These are phyloP conservation scores for Argyresthia goedartella DNA, from an alignment of 2,888 invertebrate species.

Conservation along the genomic window DNA sequence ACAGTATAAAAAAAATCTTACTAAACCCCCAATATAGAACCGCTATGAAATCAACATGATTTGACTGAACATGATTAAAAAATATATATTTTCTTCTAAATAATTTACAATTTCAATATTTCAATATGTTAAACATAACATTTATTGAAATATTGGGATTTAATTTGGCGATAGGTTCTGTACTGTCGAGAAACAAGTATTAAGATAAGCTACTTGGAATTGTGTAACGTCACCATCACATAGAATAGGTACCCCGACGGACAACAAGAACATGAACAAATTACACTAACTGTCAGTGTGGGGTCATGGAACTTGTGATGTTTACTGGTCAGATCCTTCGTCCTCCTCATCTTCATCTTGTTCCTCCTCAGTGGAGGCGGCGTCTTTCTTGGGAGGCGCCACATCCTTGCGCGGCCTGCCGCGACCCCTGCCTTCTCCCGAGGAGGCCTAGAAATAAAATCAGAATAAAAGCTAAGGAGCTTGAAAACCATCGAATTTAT, in stretches of 20 bases:
- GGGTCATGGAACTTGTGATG: neutral
- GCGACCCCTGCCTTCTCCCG: conserved; percentile 55
- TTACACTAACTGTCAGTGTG: conserved; percentile 55
- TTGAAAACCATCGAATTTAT: too few species aligned
- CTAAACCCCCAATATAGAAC: neutral
- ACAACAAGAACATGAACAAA: conserved; percentile 53
- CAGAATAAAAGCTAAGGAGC: too few species aligned
- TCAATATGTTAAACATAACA: neutral
- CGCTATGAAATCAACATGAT: too few species aligned
- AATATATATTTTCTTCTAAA: neutral
- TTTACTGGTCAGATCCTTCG: conserved; percentile 66
- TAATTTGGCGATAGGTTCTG: conserved; percentile 20
- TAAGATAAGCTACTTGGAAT: conserved; percentile 10
- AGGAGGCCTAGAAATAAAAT: conserved; percentile 8
- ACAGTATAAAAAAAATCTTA: neutral
- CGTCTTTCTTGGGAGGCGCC: conserved; percentile 61
- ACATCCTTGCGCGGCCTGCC: conserved; percentile 63
- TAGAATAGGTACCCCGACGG: conserved; percentile 19
- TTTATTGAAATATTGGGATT: neutral
- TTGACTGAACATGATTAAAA: too few species aligned
- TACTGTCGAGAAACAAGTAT: conserved; percentile 53
- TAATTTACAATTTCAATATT: conserved; percentile 1
- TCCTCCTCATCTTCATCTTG: conserved; percentile 62
- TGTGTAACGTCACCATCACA: neutral
- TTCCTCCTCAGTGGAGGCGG: conserved; percentile 60